Base-by-base conservation (phyloP, 2,888 invertebrate genomes). In the Plemyria rubiginata region DNA sequence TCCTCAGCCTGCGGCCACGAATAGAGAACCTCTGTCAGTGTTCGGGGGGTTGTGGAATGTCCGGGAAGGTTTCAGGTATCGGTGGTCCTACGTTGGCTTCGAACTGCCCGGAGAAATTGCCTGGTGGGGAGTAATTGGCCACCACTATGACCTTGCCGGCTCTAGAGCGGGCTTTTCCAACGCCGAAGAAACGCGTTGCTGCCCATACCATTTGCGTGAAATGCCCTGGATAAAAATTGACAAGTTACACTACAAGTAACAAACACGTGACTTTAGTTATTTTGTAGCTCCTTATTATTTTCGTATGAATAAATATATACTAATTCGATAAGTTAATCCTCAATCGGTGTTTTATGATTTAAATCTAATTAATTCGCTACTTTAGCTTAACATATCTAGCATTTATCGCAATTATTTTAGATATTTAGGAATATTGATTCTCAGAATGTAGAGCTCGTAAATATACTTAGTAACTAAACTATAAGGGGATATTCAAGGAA, bases 151-250 rank as follows among this genome's bases (percentile, higher is more conserved):
- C 94, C 79, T 96, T 96, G 12, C 97, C 97, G 13, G 96, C 95
- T 48, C 96, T 92, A 38, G 96, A 96, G 55, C 95, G 94, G 0
- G 97, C 97, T 79, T 96, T 96, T 7, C 97, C 97, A 0, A 97
- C 94, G 2, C 98, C 97, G 78, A 97, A 95, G 81, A 95, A 94
- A 49, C 94, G 94, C 2, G 96, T 96, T 51, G 93, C 94, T 41
- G 95, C 94, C 97, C 98, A 98, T 28, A 97, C 96, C 85, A 98
- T 93, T 88, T 97, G 97, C 0, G 97, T 97, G 86, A 97, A 97
- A 85, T 97, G 97, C 62, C 97, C 97, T 96, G 86, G 16, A n/a
- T n/a, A n/a, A 64, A 70, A 15, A 43, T 9, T n/a, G 1, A 36
- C 11, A 11, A 38, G 11, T 11, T 38, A 22, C 22, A 3, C 22